Base-by-base conservation (phyloP, 2,797 vertebrate genomes). In the Silurus aristotelis region DNA sequence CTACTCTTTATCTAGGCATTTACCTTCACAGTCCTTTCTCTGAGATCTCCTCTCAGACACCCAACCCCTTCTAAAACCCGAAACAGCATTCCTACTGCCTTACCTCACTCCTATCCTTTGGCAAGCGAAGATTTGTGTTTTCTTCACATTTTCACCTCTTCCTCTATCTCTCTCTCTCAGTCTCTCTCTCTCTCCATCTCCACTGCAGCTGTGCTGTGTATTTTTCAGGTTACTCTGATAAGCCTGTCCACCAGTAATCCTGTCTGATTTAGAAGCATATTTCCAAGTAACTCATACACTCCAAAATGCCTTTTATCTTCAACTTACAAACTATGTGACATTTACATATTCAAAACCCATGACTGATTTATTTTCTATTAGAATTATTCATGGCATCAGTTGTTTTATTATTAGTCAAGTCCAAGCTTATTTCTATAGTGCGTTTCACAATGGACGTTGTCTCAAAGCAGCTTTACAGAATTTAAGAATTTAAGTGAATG, bases 1-100 rank as follows among this genome's bases (percentile, higher is more conserved):
- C 64, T 71, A 73, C 77, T 68, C 46, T 82, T 17, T 38, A 10
- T 60, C 38, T 52, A 52, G 48, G 14, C 22, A 46, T 66, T 58
- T 67, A 56, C 61, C 48, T 46, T 46, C 56, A 66, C 1, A 14
- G 4, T 72, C 48, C 84, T 87, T 64, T 75, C 64, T 70, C 68
- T 82, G 46, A 80, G 27, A 68, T 66, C 86, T 83, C 22, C 61
- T 52, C 79, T 76, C 27, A 83, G 68, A 78, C 46, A 82, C 17
- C 56, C 31, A 63, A 9, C 38, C 61, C 68, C 80, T 82, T 63
- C 25, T 43, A 67, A 79, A 84, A 75, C 67, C 79, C 71, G 73
- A 82, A 83, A 75, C 76, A 72, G 84, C 86, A 88, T 90, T 84
- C 84, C 85, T 87, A 31, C 67, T 82, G n/a, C 56, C 67, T 89